phyloP scores from a whole-genome alignment of 1,140 invertebrate species.

The fruit fly (Drosophila melanogaster) region DNA sequence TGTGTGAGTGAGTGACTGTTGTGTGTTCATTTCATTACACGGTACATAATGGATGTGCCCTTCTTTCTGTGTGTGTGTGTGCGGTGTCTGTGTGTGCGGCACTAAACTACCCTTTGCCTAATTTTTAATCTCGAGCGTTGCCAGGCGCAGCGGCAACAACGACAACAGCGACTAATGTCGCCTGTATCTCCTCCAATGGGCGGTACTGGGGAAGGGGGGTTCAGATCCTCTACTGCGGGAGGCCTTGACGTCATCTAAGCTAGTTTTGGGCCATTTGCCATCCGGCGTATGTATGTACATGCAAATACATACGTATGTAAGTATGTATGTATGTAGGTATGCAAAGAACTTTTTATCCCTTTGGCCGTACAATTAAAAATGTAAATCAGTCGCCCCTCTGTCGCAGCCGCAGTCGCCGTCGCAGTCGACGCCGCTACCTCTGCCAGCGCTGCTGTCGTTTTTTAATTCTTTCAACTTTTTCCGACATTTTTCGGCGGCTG shows the following conservation, averaged over 20 bases:
- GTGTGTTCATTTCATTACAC: slow-evolving; percentile 75
- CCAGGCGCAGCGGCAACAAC: slow-evolving; percentile 25
- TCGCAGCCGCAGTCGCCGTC: neutral
- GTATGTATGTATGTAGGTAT: neutral
- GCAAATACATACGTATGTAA: neutral
- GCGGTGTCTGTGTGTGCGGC: slow-evolving; percentile 12
- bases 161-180: slow-evolving; percentile 21
- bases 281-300: neutral
- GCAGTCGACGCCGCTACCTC: neutral
- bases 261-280: slow-evolving; percentile 23
- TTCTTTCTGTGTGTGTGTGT: slow-evolving; percentile 2
- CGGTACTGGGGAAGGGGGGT: neutral
- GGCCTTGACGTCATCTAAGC: slow-evolving; percentile 25
- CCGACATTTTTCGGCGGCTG: slow-evolving; percentile 37
- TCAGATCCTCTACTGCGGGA: neutral
- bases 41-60: slow-evolving; percentile 56
- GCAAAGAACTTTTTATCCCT: slow-evolving; percentile 24
- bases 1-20: slow-evolving; percentile 32
- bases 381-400: slow-evolving; percentile 64
- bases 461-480: slow-evolving; percentile 35
- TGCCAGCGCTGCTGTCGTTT: slow-evolving; percentile 3
- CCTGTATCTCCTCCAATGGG: neutral
- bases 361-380: slow-evolving; percentile 75
- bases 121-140: slow-evolving; percentile 78
- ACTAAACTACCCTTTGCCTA: slow-evolving; percentile 81